These are phyloP conservation scores for Drosophila serrata DNA, from an alignment of 1,140 invertebrate species.

Conservation along the genomic window DNA sequence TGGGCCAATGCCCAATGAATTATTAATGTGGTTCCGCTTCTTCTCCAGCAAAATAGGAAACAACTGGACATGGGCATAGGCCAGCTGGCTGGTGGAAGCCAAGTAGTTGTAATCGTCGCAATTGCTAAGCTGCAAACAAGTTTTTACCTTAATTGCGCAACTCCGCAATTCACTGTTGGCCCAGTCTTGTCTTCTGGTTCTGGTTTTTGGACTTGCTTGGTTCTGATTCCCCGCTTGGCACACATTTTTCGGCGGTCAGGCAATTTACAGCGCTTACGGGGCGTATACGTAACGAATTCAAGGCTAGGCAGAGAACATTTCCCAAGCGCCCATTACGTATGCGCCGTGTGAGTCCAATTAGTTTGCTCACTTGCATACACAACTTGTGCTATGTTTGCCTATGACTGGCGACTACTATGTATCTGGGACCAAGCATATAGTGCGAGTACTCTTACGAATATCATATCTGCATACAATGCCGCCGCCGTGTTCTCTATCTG, in stretches of 20 bases:
- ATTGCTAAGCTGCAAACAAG: slow-evolving; percentile 47
- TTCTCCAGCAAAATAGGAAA: slow-evolving; percentile 20
- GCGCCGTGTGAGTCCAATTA: slow-evolving; percentile 79
- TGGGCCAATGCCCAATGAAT: slow-evolving; percentile 23
- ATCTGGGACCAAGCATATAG: slow-evolving; percentile 16
- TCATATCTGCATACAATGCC: slow-evolving; percentile 68
- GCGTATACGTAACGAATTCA: slow-evolving; percentile 73
- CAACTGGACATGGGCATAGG: slow-evolving; percentile 17
- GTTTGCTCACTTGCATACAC: slow-evolving; percentile 46
- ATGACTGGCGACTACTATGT: neutral
- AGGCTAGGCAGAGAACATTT: slow-evolving; percentile 64
- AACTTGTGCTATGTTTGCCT: slow-evolving; percentile 18
- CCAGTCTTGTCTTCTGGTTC: slow-evolving; percentile 35
- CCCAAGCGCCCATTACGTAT: slow-evolving; percentile 79
- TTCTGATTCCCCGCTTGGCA: slow-evolving; percentile 40
- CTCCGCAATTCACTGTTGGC: slow-evolving; percentile 15
- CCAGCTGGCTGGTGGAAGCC: slow-evolving; percentile 5
- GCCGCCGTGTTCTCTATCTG: neutral
- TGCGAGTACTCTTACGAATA: neutral
- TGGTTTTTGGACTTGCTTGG: slow-evolving; percentile 27
- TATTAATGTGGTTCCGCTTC: slow-evolving; percentile 53
- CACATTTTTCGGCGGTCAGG: slow-evolving; percentile 55
- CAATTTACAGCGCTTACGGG: slow-evolving; percentile 38
- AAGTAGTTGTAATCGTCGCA: slow-evolving; percentile 14
- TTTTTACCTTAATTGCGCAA: slow-evolving; percentile 69